Base-by-base conservation (phyloP, 1,140 invertebrate genomes). In the Meloidogyne floridensis region DNA sequence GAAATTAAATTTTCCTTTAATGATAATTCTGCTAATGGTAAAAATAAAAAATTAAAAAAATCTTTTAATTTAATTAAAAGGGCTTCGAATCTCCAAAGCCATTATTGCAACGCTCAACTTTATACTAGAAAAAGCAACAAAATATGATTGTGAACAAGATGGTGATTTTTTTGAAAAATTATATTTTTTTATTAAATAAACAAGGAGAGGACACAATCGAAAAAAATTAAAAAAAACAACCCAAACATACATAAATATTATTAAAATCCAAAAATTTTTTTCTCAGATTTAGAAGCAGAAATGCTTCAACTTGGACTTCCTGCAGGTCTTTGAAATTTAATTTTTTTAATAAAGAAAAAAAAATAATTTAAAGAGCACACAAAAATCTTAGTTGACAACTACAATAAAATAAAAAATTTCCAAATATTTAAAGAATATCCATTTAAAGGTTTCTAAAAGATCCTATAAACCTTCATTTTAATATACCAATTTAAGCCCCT, bases 301-400 rank as follows among this genome's bases (percentile, higher is more conserved):
- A 85, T 86, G 84, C 75, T 86, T 32, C 84, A 86, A 73, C 75
- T 86, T 13, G 84, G 84, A 71, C 65, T 85, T 15, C 65, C 80
- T 15, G 43, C 84, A 42, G 81, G 82, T 82, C 20, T 53, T 80
- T 54, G 11, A 43, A 6, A 71, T 69, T 32, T 32, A 32, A 32
- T 32, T 32, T 32, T 71, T 71, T 77, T 75, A 32, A 32, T 51
- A 72, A 32, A 32, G 32, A 32, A 32, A 32, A 65, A 53, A 72
- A 32, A 32, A 15, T 81, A 4, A 18, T 4, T 47, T 80, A 20
- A 47, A 83, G 83, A 84, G 13, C 83, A 84, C 70, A 77, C 77
- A 0, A 80, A 80, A 18, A 51, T 84, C 10, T 77, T 84, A 71
- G 13, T 72, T 56, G 43, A 51, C 18, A 72, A 86, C 11, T 84